Evolutionary conservation across 2,113 vertebrate species (phyloP).

Genomic region (Electrona antarctica): DNA sequence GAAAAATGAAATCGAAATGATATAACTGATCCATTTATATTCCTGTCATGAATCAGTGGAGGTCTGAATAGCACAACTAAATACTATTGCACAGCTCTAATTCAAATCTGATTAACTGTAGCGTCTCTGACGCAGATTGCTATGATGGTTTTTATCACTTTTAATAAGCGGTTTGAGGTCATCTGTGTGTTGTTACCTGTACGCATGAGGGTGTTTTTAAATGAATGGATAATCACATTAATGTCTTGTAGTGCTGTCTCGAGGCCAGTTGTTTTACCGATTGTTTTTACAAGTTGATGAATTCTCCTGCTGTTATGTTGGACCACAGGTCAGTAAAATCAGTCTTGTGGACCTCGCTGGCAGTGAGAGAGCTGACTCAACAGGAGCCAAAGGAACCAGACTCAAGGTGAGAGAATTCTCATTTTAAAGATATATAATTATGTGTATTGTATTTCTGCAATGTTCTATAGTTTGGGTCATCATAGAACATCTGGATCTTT

Average conservation of each 20-base stretch:
- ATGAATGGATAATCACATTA: constrained; percentile 16
- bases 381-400: constrained; percentile 94
- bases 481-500: too few species aligned
- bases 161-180: not conserved
- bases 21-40: too few species aligned
- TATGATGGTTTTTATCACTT: constrained; percentile 9
- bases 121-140: not conserved
- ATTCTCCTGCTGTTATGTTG: constrained; percentile 1
- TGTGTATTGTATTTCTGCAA: not conserved
- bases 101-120: too few species aligned
- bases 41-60: too few species aligned
- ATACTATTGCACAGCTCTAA: too few species aligned
- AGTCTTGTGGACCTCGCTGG: constrained; percentile 97
- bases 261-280: not conserved
- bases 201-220: not conserved
- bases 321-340: constrained; percentile 93
- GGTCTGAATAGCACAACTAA: too few species aligned
- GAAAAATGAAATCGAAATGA: too few species aligned
- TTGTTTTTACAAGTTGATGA: not conserved
- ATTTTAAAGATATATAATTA: too few species aligned
- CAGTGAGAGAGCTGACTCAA: constrained; percentile 94
- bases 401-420: constrained; percentile 85
- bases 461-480: too few species aligned
- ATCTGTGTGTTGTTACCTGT: not conserved
- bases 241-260: not conserved